Base-by-base conservation (phyloP, 2,888 invertebrate species). In the Erebia aethiops region DNA sequence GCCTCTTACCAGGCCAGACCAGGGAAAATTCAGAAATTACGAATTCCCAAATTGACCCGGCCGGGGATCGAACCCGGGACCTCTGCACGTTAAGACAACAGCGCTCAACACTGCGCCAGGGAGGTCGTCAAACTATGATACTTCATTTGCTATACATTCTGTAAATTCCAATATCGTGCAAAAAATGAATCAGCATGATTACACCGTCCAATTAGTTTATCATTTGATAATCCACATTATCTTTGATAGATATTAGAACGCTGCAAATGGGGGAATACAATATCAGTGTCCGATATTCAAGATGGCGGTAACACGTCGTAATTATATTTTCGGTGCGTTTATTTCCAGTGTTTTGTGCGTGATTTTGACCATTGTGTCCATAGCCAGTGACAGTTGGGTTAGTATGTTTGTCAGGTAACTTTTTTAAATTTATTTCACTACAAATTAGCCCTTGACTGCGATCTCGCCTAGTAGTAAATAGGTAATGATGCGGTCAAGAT, bases 351-450 rank as follows among this genome's bases (percentile, higher is more conserved):
- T 90, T 4, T 65, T 90, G 5, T 84, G 87, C 79, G 86, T 91
- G n/a, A 75, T 91, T 67, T 79, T 93, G 9, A 79, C 88, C 16
- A 77, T 91, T 10, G 82, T 91, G 0, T 82, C 91, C 0, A 78
- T 91, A 18, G 80, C 91, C 1, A 93, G 90, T 77, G 89, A 92
- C 73, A 88, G 84, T 80, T 93, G 93, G 93, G 93, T 93, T 75
- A 87, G 92, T 88, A 74, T 70, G 43, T 14, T 3, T 69, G n/a
- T 74, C n/a, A n/a, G n/a, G n/a, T 21, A 10, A 7, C 35, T 35
- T 35, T 35, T 35, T 35, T 35, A 7, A 35, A 35, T 35, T 35
- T 35, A 35, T 35, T 35, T 35, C 7, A 35, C 26, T 26, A 26
- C 26, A 35, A 35, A 35, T 35, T 35, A 35, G 35, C 35, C 35